Conservation (phyloP, 2,113 vertebrate genomes). For the Mobula hypostoma region DNA sequence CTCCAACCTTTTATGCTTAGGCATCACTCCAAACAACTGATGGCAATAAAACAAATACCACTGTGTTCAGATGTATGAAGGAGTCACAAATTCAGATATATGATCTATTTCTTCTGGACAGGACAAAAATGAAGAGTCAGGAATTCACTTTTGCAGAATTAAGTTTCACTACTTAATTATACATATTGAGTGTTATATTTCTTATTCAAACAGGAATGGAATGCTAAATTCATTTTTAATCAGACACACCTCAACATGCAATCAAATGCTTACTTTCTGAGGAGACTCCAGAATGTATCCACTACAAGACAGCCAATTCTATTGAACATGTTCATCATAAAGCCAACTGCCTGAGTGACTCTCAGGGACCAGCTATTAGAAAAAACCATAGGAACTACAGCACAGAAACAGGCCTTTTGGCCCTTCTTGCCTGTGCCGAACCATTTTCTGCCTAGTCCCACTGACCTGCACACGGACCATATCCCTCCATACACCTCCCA, state of each 20-base stretch:
- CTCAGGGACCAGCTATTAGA: not conserved
- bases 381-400: too few species aligned
- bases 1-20: not conserved
- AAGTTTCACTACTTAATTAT: not conserved
- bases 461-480: too few species aligned
- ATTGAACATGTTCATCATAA: not conserved
- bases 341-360: not conserved
- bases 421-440: too few species aligned
- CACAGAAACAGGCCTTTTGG: too few species aligned
- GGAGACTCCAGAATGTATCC: not conserved
- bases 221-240: not conserved
- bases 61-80: not conserved
- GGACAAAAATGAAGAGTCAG: not conserved
- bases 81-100: not conserved
- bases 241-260: not conserved
- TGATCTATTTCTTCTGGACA: not conserved
- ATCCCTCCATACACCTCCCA: too few species aligned
- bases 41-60: too few species aligned
- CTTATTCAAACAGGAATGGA: not conserved
- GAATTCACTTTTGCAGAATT: too few species aligned
- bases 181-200: not conserved
- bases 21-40: not conserved
- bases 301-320: not conserved
- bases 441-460: too few species aligned
- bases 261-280: not conserved